Conservation (phyloP, 1,140 invertebrate genomes). For the Mizuhopecten yessoensis region DNA sequence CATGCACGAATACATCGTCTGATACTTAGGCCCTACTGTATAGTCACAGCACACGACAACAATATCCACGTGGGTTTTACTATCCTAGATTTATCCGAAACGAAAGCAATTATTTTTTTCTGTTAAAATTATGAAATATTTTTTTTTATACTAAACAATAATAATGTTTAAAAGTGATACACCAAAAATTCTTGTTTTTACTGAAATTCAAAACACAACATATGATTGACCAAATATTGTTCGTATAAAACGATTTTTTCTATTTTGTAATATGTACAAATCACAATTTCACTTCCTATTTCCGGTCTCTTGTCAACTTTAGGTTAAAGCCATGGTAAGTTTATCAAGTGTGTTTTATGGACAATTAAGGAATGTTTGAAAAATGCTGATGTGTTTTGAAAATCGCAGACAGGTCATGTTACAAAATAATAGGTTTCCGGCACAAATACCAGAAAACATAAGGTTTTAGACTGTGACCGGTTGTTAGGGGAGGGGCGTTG, state of each 20-base stretch:
- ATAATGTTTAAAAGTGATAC: neutral
- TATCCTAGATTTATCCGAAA: neutral
- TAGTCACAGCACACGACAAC: neutral
- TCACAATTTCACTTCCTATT: neutral
- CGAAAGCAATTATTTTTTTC: neutral
- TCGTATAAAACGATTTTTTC: neutral
- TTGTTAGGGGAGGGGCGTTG: no score
- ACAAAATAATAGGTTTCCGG: neutral
- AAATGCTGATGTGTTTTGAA: neutral
- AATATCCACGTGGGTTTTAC: no score
- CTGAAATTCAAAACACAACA: neutral
- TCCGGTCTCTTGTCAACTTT: conserved; percentile 11
- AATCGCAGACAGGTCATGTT: neutral
- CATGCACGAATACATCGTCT: neutral
- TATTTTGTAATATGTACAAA: neutral
- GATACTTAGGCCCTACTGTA: no score
- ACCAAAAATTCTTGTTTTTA: neutral
- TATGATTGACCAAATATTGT: neutral
- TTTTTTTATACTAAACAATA: neutral
- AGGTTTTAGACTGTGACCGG: no score
- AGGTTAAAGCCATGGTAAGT: neutral
- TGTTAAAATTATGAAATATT: neutral
- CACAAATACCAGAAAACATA: no score
- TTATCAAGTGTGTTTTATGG: neutral
- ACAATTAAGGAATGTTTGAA: neutral